phyloP scores from a whole-genome alignment of 1,140 invertebrate species.

The Charaxes varanes region DNA sequence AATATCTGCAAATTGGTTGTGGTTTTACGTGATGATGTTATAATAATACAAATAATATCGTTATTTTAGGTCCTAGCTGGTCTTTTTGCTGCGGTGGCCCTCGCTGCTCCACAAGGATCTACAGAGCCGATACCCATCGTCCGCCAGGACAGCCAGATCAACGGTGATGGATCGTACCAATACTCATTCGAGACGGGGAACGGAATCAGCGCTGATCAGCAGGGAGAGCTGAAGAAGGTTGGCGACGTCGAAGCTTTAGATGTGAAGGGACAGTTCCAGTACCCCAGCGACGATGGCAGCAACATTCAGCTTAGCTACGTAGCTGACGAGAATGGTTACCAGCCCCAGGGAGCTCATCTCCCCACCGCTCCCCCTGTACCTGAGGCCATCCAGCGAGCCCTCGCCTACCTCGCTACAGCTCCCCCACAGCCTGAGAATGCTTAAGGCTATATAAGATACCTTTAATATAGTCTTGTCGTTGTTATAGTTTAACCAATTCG shows the following conservation, averaged over 20 bases:
- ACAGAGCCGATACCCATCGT: slow-evolving; percentile 58
- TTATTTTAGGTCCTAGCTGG: slow-evolving; percentile 56
- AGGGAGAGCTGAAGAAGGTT: slow-evolving; percentile 78
- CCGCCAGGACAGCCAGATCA: slow-evolving; percentile 60
- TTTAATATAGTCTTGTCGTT: too few species aligned
- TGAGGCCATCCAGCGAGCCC: slow-evolving; percentile 62
- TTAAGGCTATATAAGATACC: neutral
- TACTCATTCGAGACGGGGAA: slow-evolving; percentile 78
- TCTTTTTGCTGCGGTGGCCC: slow-evolving; percentile 41
- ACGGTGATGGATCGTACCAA: slow-evolving; percentile 63
- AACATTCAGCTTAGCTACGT: slow-evolving; percentile 79
- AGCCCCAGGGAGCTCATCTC: slow-evolving; percentile 76
- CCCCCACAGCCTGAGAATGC: slow-evolving; percentile 45
- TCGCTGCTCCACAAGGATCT: slow-evolving; percentile 45
- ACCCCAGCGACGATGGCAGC: slow-evolving; percentile 79
- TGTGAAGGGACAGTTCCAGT: slow-evolving; percentile 78
- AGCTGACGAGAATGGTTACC: slow-evolving; percentile 85
- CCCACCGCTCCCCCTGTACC: slow-evolving; percentile 79
- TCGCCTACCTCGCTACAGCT: slow-evolving; percentile 70
- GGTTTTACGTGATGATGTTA: too few species aligned
- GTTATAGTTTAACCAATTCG: too few species aligned
- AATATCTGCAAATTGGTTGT: too few species aligned
- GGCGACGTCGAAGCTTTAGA: slow-evolving; percentile 74
- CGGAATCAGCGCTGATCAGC: slow-evolving; percentile 82
- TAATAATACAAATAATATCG: too few species aligned